Evolutionary conservation across 1,140 invertebrate genomes (phyloP).

Genomic region (Diplogasteroides magnus): DNA sequence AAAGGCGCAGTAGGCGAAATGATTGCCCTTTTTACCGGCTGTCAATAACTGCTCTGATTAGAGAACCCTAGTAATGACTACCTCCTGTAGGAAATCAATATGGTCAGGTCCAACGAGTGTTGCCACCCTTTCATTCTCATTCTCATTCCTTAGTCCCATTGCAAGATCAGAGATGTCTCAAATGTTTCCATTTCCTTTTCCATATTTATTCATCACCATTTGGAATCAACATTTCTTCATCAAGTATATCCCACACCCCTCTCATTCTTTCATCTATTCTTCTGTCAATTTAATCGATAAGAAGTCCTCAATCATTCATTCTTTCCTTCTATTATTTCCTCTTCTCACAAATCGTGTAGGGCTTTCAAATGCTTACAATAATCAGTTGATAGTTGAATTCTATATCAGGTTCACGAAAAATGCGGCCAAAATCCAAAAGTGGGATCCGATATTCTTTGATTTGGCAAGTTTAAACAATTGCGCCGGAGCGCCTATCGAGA

Average conservation of each 20-base stretch:
- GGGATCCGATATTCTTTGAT: too few relatives aligned
- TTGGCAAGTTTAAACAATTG: too few relatives aligned
- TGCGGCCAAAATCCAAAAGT: too few relatives aligned
- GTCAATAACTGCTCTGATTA: too few relatives aligned
- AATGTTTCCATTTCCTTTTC: not conserved
- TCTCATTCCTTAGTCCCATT: constrained; percentile 20
- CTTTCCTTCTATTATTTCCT: not conserved
- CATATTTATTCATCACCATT: constrained; percentile 13
- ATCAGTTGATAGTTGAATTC: not conserved
- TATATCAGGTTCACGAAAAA: constrained; percentile 19
- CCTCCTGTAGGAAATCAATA: constrained; percentile 8
- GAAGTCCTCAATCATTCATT: constrained; percentile 11
- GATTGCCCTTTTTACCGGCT: too few relatives aligned
- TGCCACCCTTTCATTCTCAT: constrained; percentile 21
- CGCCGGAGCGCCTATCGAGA: too few relatives aligned
- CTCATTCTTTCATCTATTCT: constrained; percentile 18
- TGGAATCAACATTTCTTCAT: constrained; percentile 16
- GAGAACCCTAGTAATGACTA: too few relatives aligned
- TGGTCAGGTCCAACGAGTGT: constrained; percentile 6
- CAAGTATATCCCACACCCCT: constrained; percentile 21
- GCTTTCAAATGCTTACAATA: not conserved
- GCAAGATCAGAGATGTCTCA: constrained; percentile 24
- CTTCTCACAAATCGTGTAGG: constrained; percentile 21
- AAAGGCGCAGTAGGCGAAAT: too few relatives aligned
- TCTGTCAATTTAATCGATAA: constrained; percentile 26